Evolutionary conservation across 2,888 invertebrate species (phyloP).

Genomic region (Lapara coniferarum): DNA sequence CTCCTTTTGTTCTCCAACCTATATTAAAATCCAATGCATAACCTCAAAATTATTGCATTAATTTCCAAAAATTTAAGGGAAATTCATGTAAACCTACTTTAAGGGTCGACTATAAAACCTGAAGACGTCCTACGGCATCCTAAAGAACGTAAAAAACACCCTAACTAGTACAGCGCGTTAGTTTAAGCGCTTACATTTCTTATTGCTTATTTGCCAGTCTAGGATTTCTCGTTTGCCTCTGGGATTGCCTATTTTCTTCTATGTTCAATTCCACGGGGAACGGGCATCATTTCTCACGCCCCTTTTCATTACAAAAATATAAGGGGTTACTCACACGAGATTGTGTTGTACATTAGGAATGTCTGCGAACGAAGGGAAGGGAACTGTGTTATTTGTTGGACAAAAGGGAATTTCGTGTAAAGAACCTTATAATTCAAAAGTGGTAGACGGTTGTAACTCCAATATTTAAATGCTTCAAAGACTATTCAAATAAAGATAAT

Average conservation of each 20-base stretch:
- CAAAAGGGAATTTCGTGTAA: too few relatives aligned
- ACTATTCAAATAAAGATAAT: too few relatives aligned
- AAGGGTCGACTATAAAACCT: background rate
- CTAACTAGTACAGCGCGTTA: background rate
- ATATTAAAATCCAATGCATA: too few relatives aligned
- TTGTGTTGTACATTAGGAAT: background rate
- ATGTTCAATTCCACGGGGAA: conserved; percentile 14
- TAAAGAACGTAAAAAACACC: background rate
- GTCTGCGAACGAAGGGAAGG: background rate
- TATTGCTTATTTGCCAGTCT: conserved; percentile 28
- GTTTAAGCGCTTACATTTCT: conserved; percentile 24
- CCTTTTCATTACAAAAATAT: conserved; percentile 20
- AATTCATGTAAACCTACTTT: too few relatives aligned
- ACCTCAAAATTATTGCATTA: too few relatives aligned
- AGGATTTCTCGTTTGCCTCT: conserved; percentile 33
- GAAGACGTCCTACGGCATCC: background rate
- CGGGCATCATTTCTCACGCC: conserved; percentile 19
- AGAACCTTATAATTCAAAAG: too few relatives aligned
- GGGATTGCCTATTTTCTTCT: conserved; percentile 39
- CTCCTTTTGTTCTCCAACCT: too few relatives aligned
- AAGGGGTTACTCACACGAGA: background rate
- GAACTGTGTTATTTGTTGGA: background rate
- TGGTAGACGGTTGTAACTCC: too few relatives aligned
- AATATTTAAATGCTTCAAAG: too few relatives aligned
- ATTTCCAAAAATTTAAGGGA: too few relatives aligned